A percentile compares a stretch with the other conserved stretches of the same genome.
These are phyloP conservation scores for Anadara kagoshimensis DNA, from an alignment of 1,140 invertebrate genomes.

Conservation along the genomic window DNA sequence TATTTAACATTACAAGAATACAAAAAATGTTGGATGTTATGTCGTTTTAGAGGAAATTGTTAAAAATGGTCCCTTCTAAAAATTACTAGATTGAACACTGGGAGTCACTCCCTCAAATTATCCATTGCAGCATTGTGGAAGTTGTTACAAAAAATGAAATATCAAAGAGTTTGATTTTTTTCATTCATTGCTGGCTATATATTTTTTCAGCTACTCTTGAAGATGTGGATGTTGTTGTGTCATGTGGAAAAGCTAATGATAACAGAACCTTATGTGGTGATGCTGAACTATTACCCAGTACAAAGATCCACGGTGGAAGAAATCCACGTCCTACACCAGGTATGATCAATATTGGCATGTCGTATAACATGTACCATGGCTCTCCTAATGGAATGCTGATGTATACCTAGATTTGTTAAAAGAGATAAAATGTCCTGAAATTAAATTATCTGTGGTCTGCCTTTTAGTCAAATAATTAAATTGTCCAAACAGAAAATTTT, in stretches of 20 bases:
- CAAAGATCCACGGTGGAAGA: conserved; percentile 8
- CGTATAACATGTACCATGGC: not conserved
- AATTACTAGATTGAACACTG: no score
- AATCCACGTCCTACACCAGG: conserved; percentile 4
- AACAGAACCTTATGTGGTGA: conserved; percentile 21
- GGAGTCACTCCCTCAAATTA: not conserved
- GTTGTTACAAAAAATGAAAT: not conserved
- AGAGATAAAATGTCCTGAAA: not conserved
- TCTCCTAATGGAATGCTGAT: not conserved
- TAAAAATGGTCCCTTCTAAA: no score
- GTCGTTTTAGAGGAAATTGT: not conserved
- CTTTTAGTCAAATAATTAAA: no score
- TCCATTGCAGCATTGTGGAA: not conserved
- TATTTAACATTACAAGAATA: no score
- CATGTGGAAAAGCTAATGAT: conserved; percentile 28
- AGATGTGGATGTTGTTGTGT: conserved; percentile 32
- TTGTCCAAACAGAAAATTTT: no score
- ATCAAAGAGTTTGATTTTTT: not conserved
- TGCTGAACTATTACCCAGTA: conserved; percentile 18
- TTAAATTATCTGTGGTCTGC: no score
- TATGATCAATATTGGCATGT: not conserved
- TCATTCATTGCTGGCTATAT: not conserved
- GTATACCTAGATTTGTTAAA: not conserved
- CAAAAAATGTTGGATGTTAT: not conserved
- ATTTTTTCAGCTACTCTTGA: conserved; percentile 29